These are phyloP conservation scores for Erebia aethiops DNA, from an alignment of 2,888 invertebrate species.

Conservation along the genomic window DNA sequence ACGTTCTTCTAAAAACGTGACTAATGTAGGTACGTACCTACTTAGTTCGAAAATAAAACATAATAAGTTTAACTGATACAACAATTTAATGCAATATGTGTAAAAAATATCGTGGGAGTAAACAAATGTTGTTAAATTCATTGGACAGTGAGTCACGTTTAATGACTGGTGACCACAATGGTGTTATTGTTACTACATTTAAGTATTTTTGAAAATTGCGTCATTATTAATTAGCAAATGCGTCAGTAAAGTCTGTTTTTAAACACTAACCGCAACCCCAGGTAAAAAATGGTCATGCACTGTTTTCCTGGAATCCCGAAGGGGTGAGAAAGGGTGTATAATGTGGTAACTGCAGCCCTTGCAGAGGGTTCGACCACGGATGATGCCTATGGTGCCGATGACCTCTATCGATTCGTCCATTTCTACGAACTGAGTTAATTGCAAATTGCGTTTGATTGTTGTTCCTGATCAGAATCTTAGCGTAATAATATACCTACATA, in stretches of 20 bases:
- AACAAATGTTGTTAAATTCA: constrained; percentile 3
- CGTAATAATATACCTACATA: constrained; percentile 8
- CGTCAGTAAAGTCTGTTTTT: constrained; percentile 35
- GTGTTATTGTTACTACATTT: not conserved
- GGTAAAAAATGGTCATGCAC: constrained; percentile 65
- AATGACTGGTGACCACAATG: not conserved
- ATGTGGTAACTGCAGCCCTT: constrained; percentile 64
- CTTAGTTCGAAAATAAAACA: too few species aligned
- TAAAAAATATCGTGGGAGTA: constrained; percentile 1
- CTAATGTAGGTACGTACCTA: too few species aligned
- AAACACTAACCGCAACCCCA: constrained; percentile 49
- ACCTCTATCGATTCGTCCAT: constrained; percentile 77
- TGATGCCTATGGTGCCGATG: constrained; percentile 79
- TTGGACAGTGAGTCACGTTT: constrained; percentile 12
- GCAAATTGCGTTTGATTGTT: constrained; percentile 51
- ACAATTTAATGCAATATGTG: too few species aligned
- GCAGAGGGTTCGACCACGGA: constrained; percentile 72
- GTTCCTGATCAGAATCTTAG: constrained; percentile 19
- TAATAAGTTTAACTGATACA: too few species aligned
- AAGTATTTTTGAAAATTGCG: constrained; percentile 13
- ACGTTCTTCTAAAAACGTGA: too few species aligned
- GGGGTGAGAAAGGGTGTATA: constrained; percentile 65
- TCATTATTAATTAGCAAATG: constrained; percentile 33
- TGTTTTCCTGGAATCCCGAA: constrained; percentile 71
- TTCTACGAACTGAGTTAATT: constrained; percentile 73